Evolutionary conservation across 2,797 vertebrate species (phyloP).

Genomic region (Diplodus sargus): DNA sequence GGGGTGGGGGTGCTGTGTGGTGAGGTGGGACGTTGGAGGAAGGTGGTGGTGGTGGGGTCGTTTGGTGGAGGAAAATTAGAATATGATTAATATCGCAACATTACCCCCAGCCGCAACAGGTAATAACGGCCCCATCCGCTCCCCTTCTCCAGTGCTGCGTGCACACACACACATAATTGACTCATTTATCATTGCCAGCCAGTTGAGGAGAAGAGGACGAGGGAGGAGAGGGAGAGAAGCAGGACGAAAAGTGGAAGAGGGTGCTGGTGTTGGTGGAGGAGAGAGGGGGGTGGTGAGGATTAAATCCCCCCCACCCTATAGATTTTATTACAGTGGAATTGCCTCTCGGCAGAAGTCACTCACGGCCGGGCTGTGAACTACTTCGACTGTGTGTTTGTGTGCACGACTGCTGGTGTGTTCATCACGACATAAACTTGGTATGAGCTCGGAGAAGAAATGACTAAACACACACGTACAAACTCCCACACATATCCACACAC

Average conservation of each 20-base stretch:
- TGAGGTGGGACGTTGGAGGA: slow-evolving; percentile 40
- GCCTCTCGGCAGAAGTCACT: slow-evolving; percentile 81
- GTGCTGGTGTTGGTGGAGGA: slow-evolving; percentile 28
- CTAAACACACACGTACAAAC: slow-evolving; percentile 14
- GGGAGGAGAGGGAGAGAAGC: slow-evolving; percentile 52
- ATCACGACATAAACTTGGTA: slow-evolving; percentile 43
- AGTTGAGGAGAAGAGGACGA: slow-evolving; percentile 61
- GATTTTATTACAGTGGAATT: slow-evolving; percentile 87
- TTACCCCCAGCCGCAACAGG: slow-evolving; percentile 86
- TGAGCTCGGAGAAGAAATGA: slow-evolving; percentile 25
- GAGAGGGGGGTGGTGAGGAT: slow-evolving; percentile 62
- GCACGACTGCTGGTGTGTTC: slow-evolving; percentile 23
- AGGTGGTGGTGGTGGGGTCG: slow-evolving; percentile 32
- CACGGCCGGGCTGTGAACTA: slow-evolving; percentile 72
- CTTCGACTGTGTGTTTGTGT: slow-evolving; percentile 51
- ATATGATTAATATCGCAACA: slow-evolving; percentile 89
- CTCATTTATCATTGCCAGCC: slow-evolving; percentile 87
- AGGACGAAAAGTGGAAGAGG: slow-evolving; percentile 49
- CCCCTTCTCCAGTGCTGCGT: slow-evolving; percentile 65
- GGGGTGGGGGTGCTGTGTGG: not conserved
- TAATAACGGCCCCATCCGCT: slow-evolving; percentile 85
- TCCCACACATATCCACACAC: slow-evolving; percentile 9
- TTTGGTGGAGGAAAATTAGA: slow-evolving; percentile 84
- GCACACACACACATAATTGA: slow-evolving; percentile 84
- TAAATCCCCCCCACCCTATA: slow-evolving; percentile 76